Base-by-base conservation (phyloP, 2,888 invertebrate species). In the Nudaria mundana region DNA sequence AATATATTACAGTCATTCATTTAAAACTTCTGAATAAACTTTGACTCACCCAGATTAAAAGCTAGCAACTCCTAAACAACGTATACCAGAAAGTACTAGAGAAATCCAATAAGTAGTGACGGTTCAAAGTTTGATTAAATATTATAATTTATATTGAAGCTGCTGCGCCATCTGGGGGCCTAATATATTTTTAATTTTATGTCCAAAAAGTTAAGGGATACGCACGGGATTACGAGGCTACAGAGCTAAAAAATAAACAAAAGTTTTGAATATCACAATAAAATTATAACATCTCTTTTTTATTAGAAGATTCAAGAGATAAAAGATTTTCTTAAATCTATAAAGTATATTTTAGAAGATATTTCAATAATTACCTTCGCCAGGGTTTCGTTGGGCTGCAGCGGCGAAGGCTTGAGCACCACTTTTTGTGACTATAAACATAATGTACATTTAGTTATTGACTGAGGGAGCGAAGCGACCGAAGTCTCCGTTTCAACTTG, bases 151-250 rank as follows among this genome's bases (percentile, higher is more conserved):
- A 74, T 82, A 79, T 82, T 71, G 48, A 41, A 72, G 70, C 64
- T 74, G 69, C 66, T 52, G 63, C 64, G 57, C 69, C 83, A 79
- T 80, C 81, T 82, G 84, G 63, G 66, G 66, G 64, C 65, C 67
- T 80, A 79, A 82, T 82, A 82, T 81, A 81, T 83, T 82, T 83
- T 82, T 84, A 84, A 85, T 85, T 20, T 83, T 82, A 82, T 82
- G 74, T 77, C 73, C 74, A 60, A 64, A 76, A 83, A 81, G 72
- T 82, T 82, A 71, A 64, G 66, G 68, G 65, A 56, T 68, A 61
- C 62, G 54, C 59, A 49, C 42, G 33, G 56, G 43, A 52, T 56
- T 56, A 48, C 38, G 12, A 46, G 42, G 30, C 36, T 44, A 31
- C 30, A 63, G 65, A 75, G 72, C 72, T 73, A 72, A 71, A 70